Conservation (phyloP, 2,888 invertebrate species). For the Hyposoter didymator region DNA sequence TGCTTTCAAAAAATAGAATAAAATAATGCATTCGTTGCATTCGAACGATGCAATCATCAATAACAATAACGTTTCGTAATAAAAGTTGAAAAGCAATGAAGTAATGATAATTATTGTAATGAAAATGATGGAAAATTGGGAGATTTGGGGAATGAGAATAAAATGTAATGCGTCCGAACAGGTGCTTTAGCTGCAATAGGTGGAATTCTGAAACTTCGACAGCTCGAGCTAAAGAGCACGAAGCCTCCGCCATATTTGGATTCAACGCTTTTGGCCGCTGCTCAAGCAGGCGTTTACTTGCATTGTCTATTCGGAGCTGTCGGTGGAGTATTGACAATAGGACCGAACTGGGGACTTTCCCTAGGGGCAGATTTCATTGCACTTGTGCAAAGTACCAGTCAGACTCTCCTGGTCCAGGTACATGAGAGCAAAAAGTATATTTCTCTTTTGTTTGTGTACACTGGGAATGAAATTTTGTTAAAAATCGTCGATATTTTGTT, state of each 20-base stretch:
- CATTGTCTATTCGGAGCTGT: slow-evolving; percentile 70
- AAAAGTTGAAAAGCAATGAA: not conserved
- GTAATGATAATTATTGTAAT: not conserved
- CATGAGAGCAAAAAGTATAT: not conserved
- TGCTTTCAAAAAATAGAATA: not conserved
- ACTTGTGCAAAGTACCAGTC: slow-evolving; percentile 91
- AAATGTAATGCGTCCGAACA: slow-evolving; percentile 50
- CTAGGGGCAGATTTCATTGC: slow-evolving; percentile 91
- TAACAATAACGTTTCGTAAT: not conserved
- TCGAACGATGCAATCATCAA: not conserved
- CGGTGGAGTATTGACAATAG: slow-evolving; percentile 85
- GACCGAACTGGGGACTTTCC: slow-evolving; percentile 86
- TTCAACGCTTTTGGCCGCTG: slow-evolving; percentile 92
- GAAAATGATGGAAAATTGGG: not conserved
- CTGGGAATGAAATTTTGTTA: too few species aligned
- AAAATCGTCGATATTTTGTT: too few species aligned
- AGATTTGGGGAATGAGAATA: not conserved
- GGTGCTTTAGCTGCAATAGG: slow-evolving; percentile 77
- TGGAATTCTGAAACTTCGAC: slow-evolving; percentile 76
- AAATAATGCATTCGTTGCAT: not conserved
- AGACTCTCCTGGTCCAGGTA: slow-evolving; percentile 90
- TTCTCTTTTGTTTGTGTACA: too few species aligned
- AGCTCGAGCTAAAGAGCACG: slow-evolving; percentile 76
- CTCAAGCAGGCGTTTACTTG: slow-evolving; percentile 93
- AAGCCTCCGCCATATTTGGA: slow-evolving; percentile 86